Evolutionary conservation across 2,888 invertebrate species (phyloP), one percentile per base, ranked within the genome.

Genomic region (Teinopalpus imperialis): DNA sequence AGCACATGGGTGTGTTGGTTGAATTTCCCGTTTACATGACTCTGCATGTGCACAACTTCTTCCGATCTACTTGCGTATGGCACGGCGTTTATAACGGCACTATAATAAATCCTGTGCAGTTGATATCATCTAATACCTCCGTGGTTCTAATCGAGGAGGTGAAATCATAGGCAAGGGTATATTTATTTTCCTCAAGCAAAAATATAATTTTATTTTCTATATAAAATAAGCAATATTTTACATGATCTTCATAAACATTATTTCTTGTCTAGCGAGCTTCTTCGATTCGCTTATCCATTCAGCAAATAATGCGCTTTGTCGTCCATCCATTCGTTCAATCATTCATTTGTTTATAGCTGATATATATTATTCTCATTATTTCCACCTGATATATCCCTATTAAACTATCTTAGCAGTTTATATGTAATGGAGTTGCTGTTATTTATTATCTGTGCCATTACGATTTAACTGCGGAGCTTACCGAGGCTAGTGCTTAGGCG

Each of bases 361-460:
- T 7, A 12, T 8, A 7, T 24, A 2, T 1, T 24, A 5, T 9
- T 42, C 3, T 24, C 10, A 4, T 39, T 29, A 9, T n/a, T 10
- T 14, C 8, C 12, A 9, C 27, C 26, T 26, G 26, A 36, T 9
- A 14, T 7, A 18, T 20, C 0, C 10, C 9, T 32, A 13, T 21
- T 35, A 4, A 35, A 35, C 13, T 26, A 34, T 32, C 13, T 21
- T 16, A 16, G 6, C 26, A 18, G 18, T 42, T 35, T 3, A 3
- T 20, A n/a, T 37, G 30, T 24, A 24, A 31, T 13, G 9, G 23
- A 4, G 1, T 10, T 1, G 21, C 37, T 31, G 30, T 18, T 37
- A 31, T 44, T 37, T 37, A 44, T 31, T 3, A 18, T 8, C 44
- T 37, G 18, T 37, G 31, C 18, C 37, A 24, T 44, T 20, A 31